These are phyloP conservation scores for Empis livida DNA, from an alignment of 2,888 invertebrate species.

Conservation along the genomic window DNA sequence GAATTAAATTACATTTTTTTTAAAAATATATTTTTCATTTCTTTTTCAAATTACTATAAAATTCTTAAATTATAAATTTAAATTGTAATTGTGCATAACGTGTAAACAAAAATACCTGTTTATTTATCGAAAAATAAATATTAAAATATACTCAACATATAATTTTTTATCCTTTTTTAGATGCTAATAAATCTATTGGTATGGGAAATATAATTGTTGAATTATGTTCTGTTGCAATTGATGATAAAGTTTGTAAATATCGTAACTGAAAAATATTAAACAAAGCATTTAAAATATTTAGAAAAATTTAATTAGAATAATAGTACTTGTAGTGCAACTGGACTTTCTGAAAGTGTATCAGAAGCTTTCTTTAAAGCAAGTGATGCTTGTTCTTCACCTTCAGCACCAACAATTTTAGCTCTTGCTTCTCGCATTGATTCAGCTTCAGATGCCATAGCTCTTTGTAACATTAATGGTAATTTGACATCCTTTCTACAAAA, in stretches of 20 bases:
- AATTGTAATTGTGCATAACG: too few species aligned
- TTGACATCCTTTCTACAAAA: constrained; percentile 38
- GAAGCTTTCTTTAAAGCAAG: constrained; percentile 49
- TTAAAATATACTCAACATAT: too few species aligned
- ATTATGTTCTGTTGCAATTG: constrained; percentile 51
- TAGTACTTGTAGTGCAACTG: constrained; percentile 33
- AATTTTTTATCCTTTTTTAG: not conserved
- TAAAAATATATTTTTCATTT: too few species aligned
- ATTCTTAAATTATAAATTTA: too few species aligned
- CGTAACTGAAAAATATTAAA: constrained; percentile 19
- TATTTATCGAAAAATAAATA: too few species aligned
- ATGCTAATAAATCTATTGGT: constrained; percentile 37
- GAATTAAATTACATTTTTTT: too few species aligned
- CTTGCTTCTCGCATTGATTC: constrained; percentile 55
- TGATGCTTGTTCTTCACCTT: constrained; percentile 50
- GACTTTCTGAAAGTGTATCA: constrained; percentile 44
- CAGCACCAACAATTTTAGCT: constrained; percentile 56
- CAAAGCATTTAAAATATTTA: too few species aligned
- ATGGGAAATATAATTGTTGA: constrained; percentile 53
- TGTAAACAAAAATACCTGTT: too few species aligned
- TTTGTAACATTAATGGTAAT: constrained; percentile 45
- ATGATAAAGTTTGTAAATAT: constrained; percentile 46
- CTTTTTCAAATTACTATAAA: too few species aligned
- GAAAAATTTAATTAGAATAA: not conserved
- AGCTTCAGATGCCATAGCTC: constrained; percentile 59